Percentiles rank a stretch among this genome's conserved stretches.
Conservation (phyloP, 1,140 invertebrate genomes). For the Hesperophylax magnus region DNA sequence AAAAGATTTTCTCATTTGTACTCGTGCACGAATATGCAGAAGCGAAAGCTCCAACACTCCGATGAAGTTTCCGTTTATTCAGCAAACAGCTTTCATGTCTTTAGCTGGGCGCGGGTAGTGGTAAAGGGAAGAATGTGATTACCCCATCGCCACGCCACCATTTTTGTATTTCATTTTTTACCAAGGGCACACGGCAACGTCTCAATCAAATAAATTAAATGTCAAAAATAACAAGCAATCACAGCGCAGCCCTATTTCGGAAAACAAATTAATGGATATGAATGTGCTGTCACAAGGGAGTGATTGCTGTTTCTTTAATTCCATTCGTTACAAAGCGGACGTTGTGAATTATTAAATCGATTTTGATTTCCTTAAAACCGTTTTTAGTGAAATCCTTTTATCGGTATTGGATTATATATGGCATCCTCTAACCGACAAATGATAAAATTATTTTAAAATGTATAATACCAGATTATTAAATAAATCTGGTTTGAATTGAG, state of each 20-base stretch:
- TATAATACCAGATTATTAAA: too few species aligned
- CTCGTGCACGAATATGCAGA: too few species aligned
- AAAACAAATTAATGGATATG: conserved; percentile 45
- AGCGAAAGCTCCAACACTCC: too few species aligned
- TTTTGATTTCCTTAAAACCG: conserved; percentile 36
- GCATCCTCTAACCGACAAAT: background rate
- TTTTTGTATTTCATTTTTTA: conserved; percentile 48
- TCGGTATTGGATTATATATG: conserved; percentile 27
- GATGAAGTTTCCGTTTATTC: too few species aligned
- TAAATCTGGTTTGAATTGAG: too few species aligned
- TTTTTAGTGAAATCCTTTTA: conserved; percentile 4
- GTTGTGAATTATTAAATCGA: conserved; percentile 36
- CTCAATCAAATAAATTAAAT: conserved; percentile 57
- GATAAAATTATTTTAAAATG: too few species aligned
- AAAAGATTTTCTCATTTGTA: too few species aligned
- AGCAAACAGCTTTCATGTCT: too few species aligned
- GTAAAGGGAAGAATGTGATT: conserved; percentile 37
- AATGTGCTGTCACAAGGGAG: conserved; percentile 40
- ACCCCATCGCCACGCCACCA: conserved; percentile 13
- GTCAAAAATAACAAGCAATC: conserved; percentile 54
- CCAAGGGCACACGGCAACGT: conserved; percentile 53
- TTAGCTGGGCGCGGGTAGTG: too few species aligned
- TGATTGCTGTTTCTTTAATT: conserved; percentile 44
- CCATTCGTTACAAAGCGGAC: conserved; percentile 35
- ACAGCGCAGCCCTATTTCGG: conserved; percentile 33